phyloP scores from a whole-genome alignment of 2,797 vertebrate species.

The Hippocampus kuda region DNA sequence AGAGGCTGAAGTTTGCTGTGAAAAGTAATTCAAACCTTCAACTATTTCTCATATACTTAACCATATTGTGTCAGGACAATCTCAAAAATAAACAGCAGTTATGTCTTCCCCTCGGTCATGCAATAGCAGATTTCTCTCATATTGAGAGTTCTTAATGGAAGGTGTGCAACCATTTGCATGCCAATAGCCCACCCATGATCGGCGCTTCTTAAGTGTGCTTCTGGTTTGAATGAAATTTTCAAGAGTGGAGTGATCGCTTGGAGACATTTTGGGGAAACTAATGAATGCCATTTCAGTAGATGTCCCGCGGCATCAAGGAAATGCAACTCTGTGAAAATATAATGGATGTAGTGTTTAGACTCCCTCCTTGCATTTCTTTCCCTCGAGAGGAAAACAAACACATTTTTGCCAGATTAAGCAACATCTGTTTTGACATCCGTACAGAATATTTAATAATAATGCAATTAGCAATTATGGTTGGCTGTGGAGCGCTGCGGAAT shows the following conservation, averaged over 20 bases:
- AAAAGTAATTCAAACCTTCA: not conserved
- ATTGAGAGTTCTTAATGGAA: not conserved
- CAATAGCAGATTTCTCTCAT: not conserved
- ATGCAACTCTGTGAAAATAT: conserved; percentile 32
- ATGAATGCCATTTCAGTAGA: conserved; percentile 43
- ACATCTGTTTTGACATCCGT: not conserved
- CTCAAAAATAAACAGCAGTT: not conserved
- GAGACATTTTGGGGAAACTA: conserved; percentile 38
- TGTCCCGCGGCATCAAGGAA: conserved; percentile 34
- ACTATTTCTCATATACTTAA: not conserved
- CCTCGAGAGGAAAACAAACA: not conserved
- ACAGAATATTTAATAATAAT: conserved; percentile 44
- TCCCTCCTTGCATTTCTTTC: not conserved
- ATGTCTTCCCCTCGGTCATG: not conserved
- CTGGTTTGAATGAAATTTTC: conserved; percentile 25
- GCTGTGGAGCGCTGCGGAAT: conserved; percentile 24
- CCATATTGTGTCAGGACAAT: not conserved
- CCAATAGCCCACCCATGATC: not conserved
- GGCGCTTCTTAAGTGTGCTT: conserved; percentile 17
- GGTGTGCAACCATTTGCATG: not conserved
- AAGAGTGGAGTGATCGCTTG: conserved; percentile 31
- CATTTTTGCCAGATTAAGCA: not conserved
- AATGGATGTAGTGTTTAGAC: conserved; percentile 22
- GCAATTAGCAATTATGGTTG: conserved; percentile 41
- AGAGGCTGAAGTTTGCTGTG: not conserved